Evolutionary conservation across 2,113 vertebrate genomes (phyloP).

Genomic region (Phrynosoma platyrhinos): DNA sequence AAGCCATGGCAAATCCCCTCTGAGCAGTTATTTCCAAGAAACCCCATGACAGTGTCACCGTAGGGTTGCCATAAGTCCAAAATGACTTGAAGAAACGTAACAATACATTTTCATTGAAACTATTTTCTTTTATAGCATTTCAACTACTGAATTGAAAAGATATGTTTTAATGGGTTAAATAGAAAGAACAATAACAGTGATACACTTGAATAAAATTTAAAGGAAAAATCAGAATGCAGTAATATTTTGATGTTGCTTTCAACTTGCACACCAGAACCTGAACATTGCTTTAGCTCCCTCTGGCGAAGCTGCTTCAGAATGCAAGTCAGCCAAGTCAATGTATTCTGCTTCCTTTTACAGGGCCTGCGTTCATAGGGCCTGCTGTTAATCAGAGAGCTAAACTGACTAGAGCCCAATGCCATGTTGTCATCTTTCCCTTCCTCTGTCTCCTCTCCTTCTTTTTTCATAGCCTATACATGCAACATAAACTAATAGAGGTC

Average conservation of each 20-base stretch:
- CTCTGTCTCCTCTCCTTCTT: constrained; percentile 13
- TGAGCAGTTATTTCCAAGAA: too few relatives aligned
- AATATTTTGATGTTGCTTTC: background rate
- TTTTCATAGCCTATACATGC: background rate
- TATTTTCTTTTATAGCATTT: background rate
- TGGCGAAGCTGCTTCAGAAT: constrained; percentile 64
- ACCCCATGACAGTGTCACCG: too few relatives aligned
- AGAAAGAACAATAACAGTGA: background rate
- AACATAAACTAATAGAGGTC: background rate
- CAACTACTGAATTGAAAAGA: background rate
- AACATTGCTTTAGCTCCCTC: constrained; percentile 72
- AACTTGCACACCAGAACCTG: constrained; percentile 22
- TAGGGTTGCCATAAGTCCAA: too few relatives aligned
- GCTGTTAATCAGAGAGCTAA: background rate
- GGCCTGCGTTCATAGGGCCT: accelerated
- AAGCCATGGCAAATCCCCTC: too few relatives aligned
- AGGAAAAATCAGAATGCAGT: background rate
- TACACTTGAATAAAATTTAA: background rate
- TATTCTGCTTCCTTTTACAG: background rate
- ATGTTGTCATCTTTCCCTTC: constrained; percentile 3
- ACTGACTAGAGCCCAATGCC: background rate
- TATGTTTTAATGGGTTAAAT: background rate
- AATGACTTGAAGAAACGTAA: background rate
- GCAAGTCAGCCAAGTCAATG: constrained; percentile 45
- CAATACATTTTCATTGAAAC: background rate